Conservation (phyloP, 2,113 vertebrate genomes). For the Dunckerocampus dactyliophorus region DNA sequence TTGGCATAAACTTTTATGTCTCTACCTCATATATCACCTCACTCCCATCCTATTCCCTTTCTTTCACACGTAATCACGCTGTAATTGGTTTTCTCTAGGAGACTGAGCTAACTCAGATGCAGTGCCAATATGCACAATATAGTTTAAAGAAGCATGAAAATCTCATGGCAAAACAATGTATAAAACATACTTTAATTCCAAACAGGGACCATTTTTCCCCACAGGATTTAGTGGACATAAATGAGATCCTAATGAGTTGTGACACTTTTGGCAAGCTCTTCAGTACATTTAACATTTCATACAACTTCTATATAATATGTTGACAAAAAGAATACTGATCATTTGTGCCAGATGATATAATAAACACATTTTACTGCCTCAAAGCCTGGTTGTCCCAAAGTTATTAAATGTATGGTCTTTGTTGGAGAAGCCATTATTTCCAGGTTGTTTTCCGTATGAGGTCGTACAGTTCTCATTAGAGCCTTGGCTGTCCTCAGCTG, state of each 20-base stretch:
- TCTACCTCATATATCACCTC: conserved; percentile 18
- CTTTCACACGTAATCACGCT: conserved; percentile 20
- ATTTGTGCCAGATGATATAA: conserved; percentile 44
- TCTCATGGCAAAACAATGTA: conserved; percentile 30
- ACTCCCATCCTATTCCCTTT: conserved; percentile 17
- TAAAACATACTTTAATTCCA: conserved; percentile 26
- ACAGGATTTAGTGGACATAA: conserved; percentile 35
- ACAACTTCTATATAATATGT: conserved; percentile 22
- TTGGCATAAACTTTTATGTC: conserved; percentile 5
- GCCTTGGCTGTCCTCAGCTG: conserved; percentile 38
- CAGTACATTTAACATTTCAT: conserved; percentile 21
- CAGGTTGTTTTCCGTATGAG: conserved; percentile 34
- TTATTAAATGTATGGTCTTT: conserved; percentile 35
- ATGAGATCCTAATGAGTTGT: conserved; percentile 39
- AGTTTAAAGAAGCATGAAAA: conserved; percentile 15
- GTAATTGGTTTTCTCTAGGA: conserved; percentile 22
- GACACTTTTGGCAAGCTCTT: conserved; percentile 42
- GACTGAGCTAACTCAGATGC: conserved; percentile 27
- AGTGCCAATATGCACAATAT: conserved; percentile 2
- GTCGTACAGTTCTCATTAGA: conserved; percentile 26
- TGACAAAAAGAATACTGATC: conserved; percentile 18
- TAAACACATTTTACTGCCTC: conserved; percentile 43
- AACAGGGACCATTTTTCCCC: conserved; percentile 15
- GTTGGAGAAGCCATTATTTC: conserved; percentile 24
- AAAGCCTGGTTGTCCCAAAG: conserved; percentile 23